Percentiles rank a stretch among this genome's conserved stretches.
phyloP scores from a whole-genome alignment of 2,888 invertebrate genomes.

The Hirtodrosophila histrioides region DNA sequence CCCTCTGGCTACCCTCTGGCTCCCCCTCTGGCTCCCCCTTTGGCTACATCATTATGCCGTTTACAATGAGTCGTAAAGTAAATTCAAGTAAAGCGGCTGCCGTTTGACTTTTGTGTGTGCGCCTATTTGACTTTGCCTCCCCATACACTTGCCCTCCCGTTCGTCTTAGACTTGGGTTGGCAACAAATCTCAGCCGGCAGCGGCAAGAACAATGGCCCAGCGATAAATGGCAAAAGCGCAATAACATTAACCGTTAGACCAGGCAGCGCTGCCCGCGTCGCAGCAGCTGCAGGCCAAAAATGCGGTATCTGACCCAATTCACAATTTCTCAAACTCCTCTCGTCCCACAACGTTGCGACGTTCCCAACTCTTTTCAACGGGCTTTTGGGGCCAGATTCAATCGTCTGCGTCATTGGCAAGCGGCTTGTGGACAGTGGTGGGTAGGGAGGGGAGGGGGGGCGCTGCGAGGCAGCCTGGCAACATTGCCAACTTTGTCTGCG shows the following conservation, averaged over 20 bases:
- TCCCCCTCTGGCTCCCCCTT: neutral
- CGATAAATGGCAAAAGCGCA: slow-evolving; percentile 71
- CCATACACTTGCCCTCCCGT: neutral
- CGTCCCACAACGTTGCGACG: neutral
- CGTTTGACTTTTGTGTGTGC: slow-evolving; percentile 65
- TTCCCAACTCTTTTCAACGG: slow-evolving; percentile 59
- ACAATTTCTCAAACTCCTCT: slow-evolving; percentile 16
- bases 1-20: slow-evolving; percentile 27
- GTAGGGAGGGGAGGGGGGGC: neutral
- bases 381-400: slow-evolving; percentile 59
- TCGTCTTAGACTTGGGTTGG: neutral
- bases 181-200: slow-evolving; percentile 40
- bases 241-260: slow-evolving; percentile 77
- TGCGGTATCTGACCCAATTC: slow-evolving; percentile 75
- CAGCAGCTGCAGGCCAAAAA: slow-evolving; percentile 64
- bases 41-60: slow-evolving; percentile 69
- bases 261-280: slow-evolving; percentile 44
- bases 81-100: slow-evolving; percentile 62
- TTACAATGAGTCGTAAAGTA: slow-evolving; percentile 74
- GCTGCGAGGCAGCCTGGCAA: slow-evolving; percentile 16
- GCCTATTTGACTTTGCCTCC: slow-evolving; percentile 53
- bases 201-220: slow-evolving; percentile 46
- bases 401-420: slow-evolving; percentile 65
- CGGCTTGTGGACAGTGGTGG: too few relatives aligned
- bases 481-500: slow-evolving; percentile 57